Percentiles rank a stretch among this genome's conserved stretches.
Evolutionary conservation across 1,140 invertebrate genomes (phyloP).

Genomic region (Papilio glaucus): DNA sequence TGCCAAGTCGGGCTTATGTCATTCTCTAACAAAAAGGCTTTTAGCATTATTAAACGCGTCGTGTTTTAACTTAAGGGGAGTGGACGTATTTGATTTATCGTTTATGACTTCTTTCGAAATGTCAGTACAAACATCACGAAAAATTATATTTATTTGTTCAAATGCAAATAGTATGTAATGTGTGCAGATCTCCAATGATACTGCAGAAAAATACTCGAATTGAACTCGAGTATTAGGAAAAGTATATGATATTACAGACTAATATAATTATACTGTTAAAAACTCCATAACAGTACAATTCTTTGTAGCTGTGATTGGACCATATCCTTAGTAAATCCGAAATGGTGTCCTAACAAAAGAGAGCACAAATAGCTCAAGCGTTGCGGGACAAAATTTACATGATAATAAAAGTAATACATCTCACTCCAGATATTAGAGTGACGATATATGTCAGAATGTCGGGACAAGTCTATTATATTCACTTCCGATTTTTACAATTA

Average conservation of each 20-base stretch:
- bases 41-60: slow-evolving; percentile 52
- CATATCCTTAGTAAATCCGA: too few relatives aligned
- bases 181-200: too few relatives aligned
- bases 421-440: slow-evolving; percentile 8
- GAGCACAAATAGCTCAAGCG: slow-evolving; percentile 1
- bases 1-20: slow-evolving; percentile 43
- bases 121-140: not conserved
- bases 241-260: too few relatives aligned
- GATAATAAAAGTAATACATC: slow-evolving; percentile 40
- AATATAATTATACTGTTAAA: too few relatives aligned
- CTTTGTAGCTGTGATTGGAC: too few relatives aligned
- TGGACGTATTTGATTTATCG: slow-evolving; percentile 18
- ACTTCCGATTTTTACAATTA: not conserved
- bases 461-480: too few relatives aligned
- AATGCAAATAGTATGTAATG: too few relatives aligned
- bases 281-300: not conserved
- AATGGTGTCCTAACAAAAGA: slow-evolving; percentile 10
- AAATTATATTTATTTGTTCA: not conserved
- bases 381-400: slow-evolving; percentile 38
- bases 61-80: slow-evolving; percentile 33
- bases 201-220: too few relatives aligned
- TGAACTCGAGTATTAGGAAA: too few relatives aligned
- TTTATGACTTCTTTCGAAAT: not conserved
- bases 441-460: not conserved
- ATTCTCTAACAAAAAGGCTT: slow-evolving; percentile 52